Evolutionary conservation across 1,140 invertebrate species (phyloP).

Genomic region (Microplitis mediator): DNA sequence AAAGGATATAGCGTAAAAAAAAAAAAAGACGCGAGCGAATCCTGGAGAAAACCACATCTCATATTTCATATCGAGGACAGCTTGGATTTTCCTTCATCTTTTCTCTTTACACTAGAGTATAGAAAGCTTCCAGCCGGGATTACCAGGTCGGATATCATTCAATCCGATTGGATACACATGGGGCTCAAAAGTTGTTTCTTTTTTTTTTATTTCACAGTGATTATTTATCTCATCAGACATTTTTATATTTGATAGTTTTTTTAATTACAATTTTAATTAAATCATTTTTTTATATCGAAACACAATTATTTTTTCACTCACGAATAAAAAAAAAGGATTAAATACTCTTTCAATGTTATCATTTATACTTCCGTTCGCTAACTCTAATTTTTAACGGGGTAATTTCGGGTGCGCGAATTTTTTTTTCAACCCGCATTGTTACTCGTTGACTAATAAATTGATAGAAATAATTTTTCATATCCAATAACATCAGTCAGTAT

Average conservation of each 20-base stretch:
- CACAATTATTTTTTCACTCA: too few relatives aligned
- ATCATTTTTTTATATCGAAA: too few relatives aligned
- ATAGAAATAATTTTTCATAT: too few relatives aligned
- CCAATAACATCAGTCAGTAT: too few relatives aligned
- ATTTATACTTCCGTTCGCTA: too few relatives aligned
- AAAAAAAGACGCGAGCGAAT: slow-evolving; percentile 42
- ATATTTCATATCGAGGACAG: slow-evolving; percentile 59
- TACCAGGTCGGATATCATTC: slow-evolving; percentile 50
- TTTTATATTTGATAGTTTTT: background rate
- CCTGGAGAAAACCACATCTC: slow-evolving; percentile 44
- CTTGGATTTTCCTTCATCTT: slow-evolving; percentile 56
- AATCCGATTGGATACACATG: slow-evolving; percentile 44
- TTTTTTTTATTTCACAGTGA: background rate
- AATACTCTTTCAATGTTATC: too few relatives aligned
- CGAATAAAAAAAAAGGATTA: too few relatives aligned
- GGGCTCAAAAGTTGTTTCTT: background rate
- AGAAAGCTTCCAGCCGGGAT: slow-evolving; percentile 50
- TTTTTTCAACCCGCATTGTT: too few relatives aligned
- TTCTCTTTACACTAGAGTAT: slow-evolving; percentile 24
- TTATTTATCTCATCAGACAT: background rate
- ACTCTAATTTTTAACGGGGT: too few relatives aligned
- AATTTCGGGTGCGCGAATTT: too few relatives aligned
- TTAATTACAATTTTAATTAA: too few relatives aligned
- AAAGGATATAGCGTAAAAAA: slow-evolving; percentile 4
- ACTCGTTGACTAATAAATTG: too few relatives aligned